Evolutionary conservation across 2,888 invertebrate genomes (phyloP), one percentile per base, ranked within the genome.

Genomic region (Lasioglossum leucozonium): DNA sequence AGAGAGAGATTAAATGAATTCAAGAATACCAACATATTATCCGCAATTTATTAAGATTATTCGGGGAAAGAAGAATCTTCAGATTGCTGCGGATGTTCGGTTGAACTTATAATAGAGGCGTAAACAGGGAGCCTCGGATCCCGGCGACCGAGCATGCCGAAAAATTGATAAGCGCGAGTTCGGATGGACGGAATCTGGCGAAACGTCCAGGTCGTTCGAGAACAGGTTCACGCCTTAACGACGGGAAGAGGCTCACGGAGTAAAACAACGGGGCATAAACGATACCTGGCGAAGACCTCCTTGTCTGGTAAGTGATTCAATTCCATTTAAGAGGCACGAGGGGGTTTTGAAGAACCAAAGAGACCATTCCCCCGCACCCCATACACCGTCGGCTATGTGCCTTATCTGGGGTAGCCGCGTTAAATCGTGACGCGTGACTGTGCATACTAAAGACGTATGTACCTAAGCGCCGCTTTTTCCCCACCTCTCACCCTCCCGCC

Each of bases 341-440:
- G 44, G 83, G 85, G 79, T 88, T 87, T 88, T 84, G 84, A 87
- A 85, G 85, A 81, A 82, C 47, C 83, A 42, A 82, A 51, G 82
- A 79, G 72, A 84, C 75, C 89, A 78, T 79, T 78, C 78, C 71
- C 73, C 22, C 74, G 69, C 37, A 55, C 80, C 79, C 77, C 26
- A 69, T 74, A 34, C 37, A 86, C 47, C 86, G 77, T n/a, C 85
- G 93, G 91, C 93, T 92, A 87, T 91, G 93, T 93, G 94, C 93
- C 94, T 93, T 94, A 94, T 94, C 94, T 92, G 86, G 79, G 86
- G 84, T 89, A 93, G 89, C 84, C 89, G 91, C 90, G 93, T 92
- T 94, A 94, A 94, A 94, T 93, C 93, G 93, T 89, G 85, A 92
- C 91, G 91, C 94, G 93, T 94, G 94, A 91, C 91, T 91, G 89